Evolutionary conservation across 2,797 vertebrate species (phyloP).

Genomic region (Psittacula derbiana): DNA sequence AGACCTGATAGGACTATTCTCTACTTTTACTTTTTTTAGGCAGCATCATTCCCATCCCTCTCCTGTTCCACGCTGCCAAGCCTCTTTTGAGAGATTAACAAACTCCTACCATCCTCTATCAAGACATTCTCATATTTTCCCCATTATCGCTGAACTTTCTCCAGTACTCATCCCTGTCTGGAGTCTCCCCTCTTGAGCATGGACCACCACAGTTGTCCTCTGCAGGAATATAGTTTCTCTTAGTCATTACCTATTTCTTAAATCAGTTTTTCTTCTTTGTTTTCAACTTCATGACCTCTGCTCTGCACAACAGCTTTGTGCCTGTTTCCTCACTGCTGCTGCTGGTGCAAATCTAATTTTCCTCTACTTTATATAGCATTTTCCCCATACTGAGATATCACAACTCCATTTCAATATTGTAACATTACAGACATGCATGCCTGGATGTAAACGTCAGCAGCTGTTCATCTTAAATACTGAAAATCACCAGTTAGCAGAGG

Average conservation of each 20-base stretch:
- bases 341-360: background rate
- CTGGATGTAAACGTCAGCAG: background rate
- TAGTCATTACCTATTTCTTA: background rate
- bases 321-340: background rate
- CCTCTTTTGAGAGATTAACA: background rate
- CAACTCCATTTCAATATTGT: background rate
- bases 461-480: background rate
- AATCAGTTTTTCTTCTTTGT: background rate
- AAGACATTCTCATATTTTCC: background rate
- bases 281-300: background rate
- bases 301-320: background rate
- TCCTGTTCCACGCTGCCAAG: background rate
- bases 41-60: fast-evolving
- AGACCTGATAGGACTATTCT: background rate
- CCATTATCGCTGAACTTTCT: background rate
- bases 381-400: background rate
- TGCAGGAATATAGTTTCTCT: background rate
- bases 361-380: background rate
- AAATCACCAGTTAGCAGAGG: background rate
- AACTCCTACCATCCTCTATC: background rate
- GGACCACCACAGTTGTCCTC: background rate
- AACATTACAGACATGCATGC: background rate
- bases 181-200: background rate
- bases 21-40: background rate
- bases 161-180: background rate